These are phyloP conservation scores for Chromoteleia sp. DNA, from an alignment of 2,888 invertebrate genomes.

Conservation along the genomic window DNA sequence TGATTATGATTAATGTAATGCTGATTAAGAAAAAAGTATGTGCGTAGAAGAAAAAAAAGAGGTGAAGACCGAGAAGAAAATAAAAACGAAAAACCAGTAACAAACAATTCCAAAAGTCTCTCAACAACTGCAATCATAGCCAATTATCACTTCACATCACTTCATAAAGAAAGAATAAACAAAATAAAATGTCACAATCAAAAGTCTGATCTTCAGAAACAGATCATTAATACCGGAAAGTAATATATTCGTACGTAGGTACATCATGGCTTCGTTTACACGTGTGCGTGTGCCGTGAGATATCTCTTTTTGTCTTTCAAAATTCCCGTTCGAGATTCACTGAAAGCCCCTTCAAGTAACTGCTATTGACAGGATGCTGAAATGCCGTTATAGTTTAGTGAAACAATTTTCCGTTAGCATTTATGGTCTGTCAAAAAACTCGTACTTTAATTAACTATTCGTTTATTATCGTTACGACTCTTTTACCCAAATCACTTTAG, in stretches of 20 bases:
- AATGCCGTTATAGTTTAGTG: constrained; percentile 78
- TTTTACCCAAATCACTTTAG: constrained; percentile 15
- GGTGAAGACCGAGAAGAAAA: constrained; percentile 72
- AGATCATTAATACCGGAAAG: constrained; percentile 76
- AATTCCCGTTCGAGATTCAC: constrained; percentile 78
- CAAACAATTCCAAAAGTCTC: constrained; percentile 81
- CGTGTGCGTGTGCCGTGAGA: constrained; percentile 84
- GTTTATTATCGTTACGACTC: background rate
- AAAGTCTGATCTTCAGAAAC: constrained; percentile 78
- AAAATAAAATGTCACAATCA: constrained; percentile 72
- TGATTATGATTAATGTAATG: constrained; percentile 76
- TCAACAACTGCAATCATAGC: constrained; percentile 83
- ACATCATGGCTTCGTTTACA: constrained; percentile 82
- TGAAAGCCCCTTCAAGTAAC: constrained; percentile 77
- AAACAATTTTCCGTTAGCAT: constrained; percentile 30
- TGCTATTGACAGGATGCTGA: constrained; percentile 84
- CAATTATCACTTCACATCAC: constrained; percentile 81
- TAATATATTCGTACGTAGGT: constrained; percentile 79
- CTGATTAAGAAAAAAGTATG: constrained; percentile 79
- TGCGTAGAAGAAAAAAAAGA: constrained; percentile 75
- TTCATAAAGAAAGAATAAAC: constrained; percentile 76
- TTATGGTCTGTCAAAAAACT: constrained; percentile 19
- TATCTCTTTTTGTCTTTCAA: constrained; percentile 75
- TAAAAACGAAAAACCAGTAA: constrained; percentile 77
- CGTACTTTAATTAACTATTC: too few species aligned